Evolutionary conservation across 64 coral and sea anemone genomes (phyloP), one percentile per base, ranked within the genome.

Genomic region (Orbicella faveolata): DNA sequence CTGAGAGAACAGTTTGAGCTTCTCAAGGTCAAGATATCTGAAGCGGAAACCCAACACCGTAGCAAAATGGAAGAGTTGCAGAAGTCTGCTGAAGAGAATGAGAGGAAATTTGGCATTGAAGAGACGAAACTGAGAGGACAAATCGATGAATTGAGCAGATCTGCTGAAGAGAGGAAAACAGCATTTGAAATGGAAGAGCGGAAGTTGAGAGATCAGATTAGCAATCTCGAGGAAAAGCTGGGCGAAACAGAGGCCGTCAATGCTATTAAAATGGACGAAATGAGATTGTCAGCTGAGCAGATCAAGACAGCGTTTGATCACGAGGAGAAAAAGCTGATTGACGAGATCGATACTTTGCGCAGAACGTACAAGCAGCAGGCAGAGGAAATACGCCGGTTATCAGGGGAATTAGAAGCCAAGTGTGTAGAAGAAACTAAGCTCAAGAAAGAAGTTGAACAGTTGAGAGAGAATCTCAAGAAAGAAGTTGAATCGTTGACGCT

Each of bases 171-270:
- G n/a, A 92, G 67, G 39, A 70, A 68, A 51, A 1, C 84, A 9
- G 83, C 70, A 20, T 95, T 78, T 87, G 69, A 74, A 76, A 55
- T 83, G 36, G 63, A 62, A 61, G 65, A 87, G 59, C 75, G 64
- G 25, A 89, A 89, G 48, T 51, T 94, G 36, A 77, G 63, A 88
- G 83, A 88, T 11, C 89, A 95, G 65, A 80, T 91, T 52, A 30
- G 35, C 34, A 54, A 36, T 21, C 37, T 99, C 13, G 93, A 99
- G 79, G 91, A 99, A 85, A 93, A 90, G 69, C 88, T 81, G 4
- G 55, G 73, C 3, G 89, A 91, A 83, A 76, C 70, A 13, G 89
- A 91, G 73, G 74, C 80, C 18, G 89, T 84, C n/a, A 84, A 95
- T 78, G 11, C 36, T 26, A 93, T 89, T 75, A 90, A 95, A 88